phyloP scores from a whole-genome alignment of 2,888 invertebrate genomes.

The Apodemia hepburni region DNA sequence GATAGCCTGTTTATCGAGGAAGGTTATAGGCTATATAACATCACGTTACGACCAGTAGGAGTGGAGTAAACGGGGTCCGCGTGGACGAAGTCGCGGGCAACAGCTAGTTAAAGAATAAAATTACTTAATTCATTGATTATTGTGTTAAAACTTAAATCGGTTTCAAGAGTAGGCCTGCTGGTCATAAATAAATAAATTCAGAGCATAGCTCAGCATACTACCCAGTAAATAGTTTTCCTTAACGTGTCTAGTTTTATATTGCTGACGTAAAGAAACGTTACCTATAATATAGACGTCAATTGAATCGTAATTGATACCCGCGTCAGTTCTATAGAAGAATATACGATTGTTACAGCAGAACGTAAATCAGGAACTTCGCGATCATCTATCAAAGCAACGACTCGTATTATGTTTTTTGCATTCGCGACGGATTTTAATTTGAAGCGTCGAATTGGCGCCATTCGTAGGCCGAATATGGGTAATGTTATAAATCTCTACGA shows the following conservation, averaged over 20 bases:
- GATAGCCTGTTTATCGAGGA: no score
- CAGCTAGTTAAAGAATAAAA: no score
- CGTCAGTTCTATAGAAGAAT: constrained; percentile 25
- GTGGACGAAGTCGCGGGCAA: no score
- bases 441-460: constrained; percentile 76
- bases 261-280: constrained; percentile 23
- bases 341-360: constrained; percentile 25
- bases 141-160: no score
- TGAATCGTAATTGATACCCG: constrained; percentile 25
- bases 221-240: background rate
- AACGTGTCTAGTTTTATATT: constrained; percentile 4
- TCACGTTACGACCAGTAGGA: no score
- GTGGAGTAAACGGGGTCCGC: no score
- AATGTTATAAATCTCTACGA: constrained; percentile 73
- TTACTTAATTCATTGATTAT: no score
- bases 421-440: constrained; percentile 67
- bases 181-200: no score
- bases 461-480: constrained; percentile 74
- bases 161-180: no score
- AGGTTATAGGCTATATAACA: no score
- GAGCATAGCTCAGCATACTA: background rate
- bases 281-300: constrained; percentile 15
- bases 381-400: constrained; percentile 61
- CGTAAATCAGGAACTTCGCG: constrained; percentile 64
- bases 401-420: constrained; percentile 62